Conservation (phyloP, 2,113 vertebrate species). For the Microtus oregoni region DNA sequence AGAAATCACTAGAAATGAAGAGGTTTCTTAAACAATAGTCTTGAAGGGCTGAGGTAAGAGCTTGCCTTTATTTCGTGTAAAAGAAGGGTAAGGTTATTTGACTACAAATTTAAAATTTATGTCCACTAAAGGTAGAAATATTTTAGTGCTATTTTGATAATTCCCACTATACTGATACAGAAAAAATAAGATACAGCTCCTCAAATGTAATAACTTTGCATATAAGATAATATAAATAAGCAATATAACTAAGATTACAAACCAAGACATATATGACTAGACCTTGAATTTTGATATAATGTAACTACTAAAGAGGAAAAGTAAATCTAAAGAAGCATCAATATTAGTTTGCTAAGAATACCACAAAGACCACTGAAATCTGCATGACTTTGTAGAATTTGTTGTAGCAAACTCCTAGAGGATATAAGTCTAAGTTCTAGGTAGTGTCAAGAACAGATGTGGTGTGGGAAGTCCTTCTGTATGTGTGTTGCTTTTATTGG, state of each 20-base stretch:
- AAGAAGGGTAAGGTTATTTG: not conserved
- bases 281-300: slow-evolving; percentile 31
- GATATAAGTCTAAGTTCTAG: not conserved
- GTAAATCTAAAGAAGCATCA: not conserved
- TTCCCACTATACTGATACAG: not conserved
- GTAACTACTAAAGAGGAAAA: slow-evolving; percentile 50
- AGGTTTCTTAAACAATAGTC: not conserved
- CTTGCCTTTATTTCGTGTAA: not conserved
- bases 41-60: not conserved
- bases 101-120: not conserved
- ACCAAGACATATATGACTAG: slow-evolving; percentile 44
- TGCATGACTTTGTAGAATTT: not conserved
- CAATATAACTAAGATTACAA: not conserved
- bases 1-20: not conserved
- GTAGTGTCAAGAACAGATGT: not conserved
- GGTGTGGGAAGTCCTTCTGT: no score
- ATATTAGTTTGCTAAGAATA: not conserved
- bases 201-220: slow-evolving; percentile 34
- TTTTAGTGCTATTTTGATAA: not conserved
- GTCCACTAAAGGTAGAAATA: not conserved
- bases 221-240: not conserved
- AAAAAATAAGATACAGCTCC: not conserved
- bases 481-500: no score
- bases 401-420: not conserved
- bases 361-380: not conserved